These are phyloP conservation scores for Mamestra brassicae DNA, from an alignment of 2,888 invertebrate genomes.

Conservation along the genomic window DNA sequence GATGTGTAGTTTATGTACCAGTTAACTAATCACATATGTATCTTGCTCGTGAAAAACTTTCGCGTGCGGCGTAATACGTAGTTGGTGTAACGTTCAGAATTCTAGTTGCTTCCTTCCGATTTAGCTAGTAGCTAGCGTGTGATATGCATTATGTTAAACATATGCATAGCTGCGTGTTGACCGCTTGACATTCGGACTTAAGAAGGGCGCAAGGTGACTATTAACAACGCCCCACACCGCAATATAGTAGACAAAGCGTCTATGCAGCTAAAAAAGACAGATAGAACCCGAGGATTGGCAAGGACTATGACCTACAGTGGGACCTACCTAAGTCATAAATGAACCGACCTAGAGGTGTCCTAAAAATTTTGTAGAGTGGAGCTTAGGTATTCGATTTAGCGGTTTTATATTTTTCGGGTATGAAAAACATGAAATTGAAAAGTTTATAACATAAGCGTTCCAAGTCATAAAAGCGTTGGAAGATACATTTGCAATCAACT, in stretches of 20 bases:
- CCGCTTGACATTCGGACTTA: conserved; percentile 61
- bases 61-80: background rate
- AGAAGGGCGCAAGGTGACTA: conserved; percentile 58
- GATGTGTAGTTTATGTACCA: background rate
- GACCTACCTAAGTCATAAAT: no score
- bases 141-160: conserved; percentile 55
- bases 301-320: background rate
- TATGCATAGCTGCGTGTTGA: conserved; percentile 54
- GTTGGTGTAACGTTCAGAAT: conserved; percentile 15
- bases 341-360: no score
- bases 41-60: background rate
- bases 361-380: no score
- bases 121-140: conserved; percentile 13
- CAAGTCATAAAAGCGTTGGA: no score
- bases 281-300: background rate
- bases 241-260: conserved; percentile 52
- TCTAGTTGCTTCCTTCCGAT: conserved; percentile 59
- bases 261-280: conserved; percentile 8
- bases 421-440: no score
- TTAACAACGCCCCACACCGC: conserved; percentile 43
- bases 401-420: no score
- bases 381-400: no score
- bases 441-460: no score
- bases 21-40: background rate
- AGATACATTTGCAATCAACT: no score